These are phyloP conservation scores for Zoroaster sp. DNA, from an alignment of 53 echinoderm and acorn worm genomes.

Conservation along the genomic window DNA sequence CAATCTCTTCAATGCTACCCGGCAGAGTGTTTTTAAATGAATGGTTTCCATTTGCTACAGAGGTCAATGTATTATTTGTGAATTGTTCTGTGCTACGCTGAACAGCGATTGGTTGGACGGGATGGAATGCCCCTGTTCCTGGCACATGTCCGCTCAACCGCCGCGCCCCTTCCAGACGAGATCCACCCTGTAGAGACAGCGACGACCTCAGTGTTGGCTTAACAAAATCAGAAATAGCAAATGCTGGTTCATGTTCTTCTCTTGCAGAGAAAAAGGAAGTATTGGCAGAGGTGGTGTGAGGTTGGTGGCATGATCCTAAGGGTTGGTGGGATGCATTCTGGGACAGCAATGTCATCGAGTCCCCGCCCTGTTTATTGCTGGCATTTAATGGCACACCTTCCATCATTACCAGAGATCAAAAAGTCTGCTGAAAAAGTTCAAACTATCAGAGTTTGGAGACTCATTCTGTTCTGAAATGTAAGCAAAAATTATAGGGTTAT, in stretches of 20 bases:
- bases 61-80: not conserved
- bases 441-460: not conserved
- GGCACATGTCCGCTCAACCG: constrained; percentile 16
- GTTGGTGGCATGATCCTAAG: not conserved
- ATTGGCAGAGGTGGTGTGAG: not conserved
- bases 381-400: constrained; percentile 14
- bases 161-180: constrained; percentile 23
- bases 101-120: constrained; percentile 6
- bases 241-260: constrained; percentile 13
- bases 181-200: not conserved
- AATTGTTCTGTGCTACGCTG: not conserved
- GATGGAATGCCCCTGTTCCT: constrained; percentile 29
- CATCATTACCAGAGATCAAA: not conserved
- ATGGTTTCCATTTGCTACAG: constrained; percentile 20
- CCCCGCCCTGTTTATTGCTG: not conserved
- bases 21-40: not conserved
- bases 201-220: constrained; percentile 28
- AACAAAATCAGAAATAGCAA: constrained; percentile 1
- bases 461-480: not conserved
- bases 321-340: not conserved
- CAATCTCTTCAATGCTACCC: not conserved
- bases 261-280: constrained; percentile 11
- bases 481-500: no score
- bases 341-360: not conserved
- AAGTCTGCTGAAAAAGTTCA: not conserved